Percentiles rank a stretch among this genome's conserved stretches.
Evolutionary conservation across 2,888 invertebrate species (phyloP).

Genomic region (Homarus gammarus): DNA sequence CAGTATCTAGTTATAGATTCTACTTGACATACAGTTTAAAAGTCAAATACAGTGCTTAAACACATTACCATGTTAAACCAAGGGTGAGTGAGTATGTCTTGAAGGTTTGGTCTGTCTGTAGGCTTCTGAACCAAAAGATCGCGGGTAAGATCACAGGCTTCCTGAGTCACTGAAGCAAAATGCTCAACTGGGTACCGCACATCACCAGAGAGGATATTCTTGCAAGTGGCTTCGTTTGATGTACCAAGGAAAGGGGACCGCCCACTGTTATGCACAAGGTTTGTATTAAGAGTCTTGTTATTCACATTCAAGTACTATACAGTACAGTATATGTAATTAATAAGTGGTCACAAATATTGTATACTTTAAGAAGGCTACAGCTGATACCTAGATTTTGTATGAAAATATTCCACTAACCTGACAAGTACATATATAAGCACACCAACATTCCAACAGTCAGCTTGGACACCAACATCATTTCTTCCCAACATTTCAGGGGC

Average conservation of each 20-base stretch:
- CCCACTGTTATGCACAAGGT: constrained; percentile 25
- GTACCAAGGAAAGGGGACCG: constrained; percentile 58
- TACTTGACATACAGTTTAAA: too few species aligned
- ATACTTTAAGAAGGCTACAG: neutral
- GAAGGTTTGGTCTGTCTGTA: constrained; percentile 24
- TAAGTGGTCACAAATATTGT: neutral
- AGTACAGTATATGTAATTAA: neutral
- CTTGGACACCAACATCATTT: constrained; percentile 37
- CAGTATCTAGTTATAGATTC: neutral
- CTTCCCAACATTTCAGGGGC: constrained; percentile 48
- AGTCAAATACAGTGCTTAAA: neutral
- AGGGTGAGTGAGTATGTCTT: constrained; percentile 40
- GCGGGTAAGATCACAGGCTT: constrained; percentile 59
- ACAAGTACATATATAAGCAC: constrained; percentile 62
- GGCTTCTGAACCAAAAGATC: constrained; percentile 47
- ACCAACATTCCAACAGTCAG: constrained; percentile 59
- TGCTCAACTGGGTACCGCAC: constrained; percentile 59
- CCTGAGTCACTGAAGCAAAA: constrained; percentile 60
- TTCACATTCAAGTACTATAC: neutral
- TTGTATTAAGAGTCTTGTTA: neutral
- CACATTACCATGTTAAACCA: constrained; percentile 57
- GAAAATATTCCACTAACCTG: constrained; percentile 28
- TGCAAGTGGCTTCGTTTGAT: constrained; percentile 46
- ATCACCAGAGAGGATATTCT: constrained; percentile 55
- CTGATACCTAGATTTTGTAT: too few species aligned